Evolutionary conservation across 2,888 invertebrate genomes (phyloP), one percentile per base, ranked within the genome.

Genomic region (Perizoma affinitatum): DNA sequence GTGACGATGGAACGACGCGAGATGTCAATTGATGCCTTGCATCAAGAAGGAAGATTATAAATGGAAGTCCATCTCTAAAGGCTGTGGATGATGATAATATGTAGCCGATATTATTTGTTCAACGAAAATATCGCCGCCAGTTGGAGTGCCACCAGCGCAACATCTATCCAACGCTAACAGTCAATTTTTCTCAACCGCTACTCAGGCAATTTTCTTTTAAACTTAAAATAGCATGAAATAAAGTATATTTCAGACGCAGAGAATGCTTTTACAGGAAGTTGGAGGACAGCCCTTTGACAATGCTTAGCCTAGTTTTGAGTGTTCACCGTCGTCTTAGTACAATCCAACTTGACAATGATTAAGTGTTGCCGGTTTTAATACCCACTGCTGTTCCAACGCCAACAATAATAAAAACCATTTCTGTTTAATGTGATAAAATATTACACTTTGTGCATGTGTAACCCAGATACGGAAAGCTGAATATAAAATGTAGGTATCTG

Each of bases 221-320:
- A 41, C 34, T 45, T 56, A 46, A 33, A 48, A 2, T 22, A 60
- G 53, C 42, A 54, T 45, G 42, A 48, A 63, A 35, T 49, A 59
- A 51, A 33, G 46, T 44, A 40, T 61, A 34, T 50, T 43, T 54
- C 43, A 22, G 42, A 51, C 51, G 59, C 54, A 49, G 42, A 53
- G 44, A 54, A 45, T 33, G 9, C 46, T 56, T 55, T 53, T 49
- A 55, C 40, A 59, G 54, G 51, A 52, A 61, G 44, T 41, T 57
- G 50, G 54, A 50, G 49, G 53, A 61, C 57, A 52, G 58, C 46
- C 44, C 40, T 58, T 58, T 60, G 60, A 59, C 58, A 61, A 49
- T 58, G 56, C 66, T 65, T 61, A 66, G 58, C 58, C 59, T 53
- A 61, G 63, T 65, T 64, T 68, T 60, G 61, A 65, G 59, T 56